Base-by-base conservation (phyloP, 1,140 invertebrate genomes). In the Plodia interpunctella region DNA sequence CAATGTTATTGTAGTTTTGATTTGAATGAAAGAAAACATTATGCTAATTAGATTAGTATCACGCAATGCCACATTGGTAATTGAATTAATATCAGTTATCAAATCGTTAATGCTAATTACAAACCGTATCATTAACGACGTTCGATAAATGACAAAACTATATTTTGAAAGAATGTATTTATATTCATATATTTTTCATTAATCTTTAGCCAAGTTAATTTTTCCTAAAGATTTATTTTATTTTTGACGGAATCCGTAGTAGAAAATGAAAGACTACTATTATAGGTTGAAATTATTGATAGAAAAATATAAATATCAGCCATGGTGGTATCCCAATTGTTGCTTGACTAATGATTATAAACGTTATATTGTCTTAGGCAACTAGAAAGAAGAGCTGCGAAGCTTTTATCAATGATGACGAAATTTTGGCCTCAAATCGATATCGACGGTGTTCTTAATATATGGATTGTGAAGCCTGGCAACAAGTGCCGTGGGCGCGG, bases 401-500 rank as follows among this genome's bases (percentile, higher is more conserved):
- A 88, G 65, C 63, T 91, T 21, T 70, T 92, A 25, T 76, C 80
- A 2, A 80, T 82, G 32, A 83, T 92, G 67, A 76, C 83, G 68
- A 88, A 90, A 50, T 93, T 92, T 77, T 97, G 95, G 94, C 96
- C 96, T 0, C 96, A 97, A 78, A 92, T 94, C 56, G 92, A 94
- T 0, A 92, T 96, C 62, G 97, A 98, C 80, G 97, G 97, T 0
- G 90, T 93, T 44, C 92, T 93, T 59, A 98, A 98, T 84, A 93
- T 98, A 56, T 99, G 97, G 97, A 98, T 99, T 67, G 92, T 98
- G 20, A 99, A 99, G 84, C 98, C 98, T 0, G 97, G 97, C 11
- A 97, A 97, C 55, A 96, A 97, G 83, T 98, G 97, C 64, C 92
- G 97, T 2, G 97, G 98, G 0, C 91, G 96, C 70, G 97, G 97